Evolutionary conservation across 2,888 invertebrate species (phyloP).

Genomic region (Helicoverpa assulta): DNA sequence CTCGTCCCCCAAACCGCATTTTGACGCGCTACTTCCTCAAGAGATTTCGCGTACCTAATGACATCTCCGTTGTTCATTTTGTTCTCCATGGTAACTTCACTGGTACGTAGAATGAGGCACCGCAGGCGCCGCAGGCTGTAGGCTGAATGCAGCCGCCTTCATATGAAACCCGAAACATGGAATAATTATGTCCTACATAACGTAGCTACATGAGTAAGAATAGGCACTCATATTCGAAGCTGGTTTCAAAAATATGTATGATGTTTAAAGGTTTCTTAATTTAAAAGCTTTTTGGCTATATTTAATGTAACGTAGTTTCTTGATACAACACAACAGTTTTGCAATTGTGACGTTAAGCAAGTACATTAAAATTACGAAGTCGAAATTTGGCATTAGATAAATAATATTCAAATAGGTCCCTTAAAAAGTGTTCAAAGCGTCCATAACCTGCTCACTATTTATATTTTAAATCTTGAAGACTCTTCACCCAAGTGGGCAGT

Average conservation of each 20-base stretch:
- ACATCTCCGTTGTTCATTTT: too few species aligned
- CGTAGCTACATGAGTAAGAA: slow-evolving; percentile 10
- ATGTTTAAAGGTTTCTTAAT: too few species aligned
- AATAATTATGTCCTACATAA: slow-evolving; percentile 22
- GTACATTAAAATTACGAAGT: too few species aligned
- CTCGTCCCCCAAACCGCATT: too few species aligned
- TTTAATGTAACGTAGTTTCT: too few species aligned
- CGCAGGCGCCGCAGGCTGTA: slow-evolving; percentile 30
- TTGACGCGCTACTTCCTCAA: too few species aligned
- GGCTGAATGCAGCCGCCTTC: slow-evolving; percentile 33
- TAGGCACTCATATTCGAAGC: neutral
- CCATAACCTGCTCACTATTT: neutral
- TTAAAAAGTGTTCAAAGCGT: neutral
- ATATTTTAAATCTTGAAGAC: slow-evolving; percentile 9
- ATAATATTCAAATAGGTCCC: neutral
- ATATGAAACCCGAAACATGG: slow-evolving; percentile 34
- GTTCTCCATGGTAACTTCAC: neutral
- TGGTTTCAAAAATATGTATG: too few species aligned
- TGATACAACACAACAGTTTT: too few species aligned
- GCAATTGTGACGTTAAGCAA: too few species aligned
- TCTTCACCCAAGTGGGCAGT: slow-evolving; percentile 6
- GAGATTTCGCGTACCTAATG: too few species aligned
- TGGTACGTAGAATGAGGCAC: neutral
- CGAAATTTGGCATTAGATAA: too few species aligned
- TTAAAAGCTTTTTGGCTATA: too few species aligned